phyloP scores from a whole-genome alignment of 2,113 vertebrate species.

The Cariama cristata region DNA sequence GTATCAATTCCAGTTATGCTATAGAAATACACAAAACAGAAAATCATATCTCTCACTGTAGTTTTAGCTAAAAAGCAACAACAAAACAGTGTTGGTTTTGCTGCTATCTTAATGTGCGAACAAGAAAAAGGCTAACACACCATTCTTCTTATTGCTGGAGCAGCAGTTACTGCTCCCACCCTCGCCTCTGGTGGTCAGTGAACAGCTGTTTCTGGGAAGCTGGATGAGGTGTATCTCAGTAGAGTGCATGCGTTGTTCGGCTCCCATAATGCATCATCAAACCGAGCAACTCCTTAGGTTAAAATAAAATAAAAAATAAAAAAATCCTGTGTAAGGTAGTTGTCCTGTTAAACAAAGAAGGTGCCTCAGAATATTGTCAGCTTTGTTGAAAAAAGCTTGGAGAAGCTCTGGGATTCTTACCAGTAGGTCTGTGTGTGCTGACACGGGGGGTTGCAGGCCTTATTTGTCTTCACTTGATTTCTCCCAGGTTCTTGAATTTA shows the following conservation, averaged over 20 bases:
- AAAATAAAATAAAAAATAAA: not conserved
- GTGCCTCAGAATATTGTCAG: not conserved
- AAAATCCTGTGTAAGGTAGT: not conserved
- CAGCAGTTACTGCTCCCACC: not conserved
- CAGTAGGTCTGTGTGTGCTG: not conserved
- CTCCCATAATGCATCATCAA: not conserved
- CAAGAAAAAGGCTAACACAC: not conserved
- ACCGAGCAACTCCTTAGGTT: not conserved
- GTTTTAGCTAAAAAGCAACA: not conserved
- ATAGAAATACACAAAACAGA: not conserved
- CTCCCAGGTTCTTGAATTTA: not conserved
- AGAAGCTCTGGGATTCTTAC: not conserved
- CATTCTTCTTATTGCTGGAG: not conserved
- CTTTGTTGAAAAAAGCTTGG: not conserved
- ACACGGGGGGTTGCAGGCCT: not conserved
- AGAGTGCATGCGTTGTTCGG: accelerated
- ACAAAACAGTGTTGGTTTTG: not conserved
- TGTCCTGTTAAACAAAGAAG: not conserved
- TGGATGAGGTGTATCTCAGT: not conserved
- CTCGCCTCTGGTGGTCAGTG: not conserved
- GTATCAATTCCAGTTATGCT: not conserved
- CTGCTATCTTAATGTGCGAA: not conserved
- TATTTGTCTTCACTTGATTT: not conserved
- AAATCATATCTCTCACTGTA: not conserved
- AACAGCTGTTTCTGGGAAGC: not conserved